Base-by-base conservation (phyloP, 92 coral and sea anemone species). In the Scolanthus callimorphus region DNA sequence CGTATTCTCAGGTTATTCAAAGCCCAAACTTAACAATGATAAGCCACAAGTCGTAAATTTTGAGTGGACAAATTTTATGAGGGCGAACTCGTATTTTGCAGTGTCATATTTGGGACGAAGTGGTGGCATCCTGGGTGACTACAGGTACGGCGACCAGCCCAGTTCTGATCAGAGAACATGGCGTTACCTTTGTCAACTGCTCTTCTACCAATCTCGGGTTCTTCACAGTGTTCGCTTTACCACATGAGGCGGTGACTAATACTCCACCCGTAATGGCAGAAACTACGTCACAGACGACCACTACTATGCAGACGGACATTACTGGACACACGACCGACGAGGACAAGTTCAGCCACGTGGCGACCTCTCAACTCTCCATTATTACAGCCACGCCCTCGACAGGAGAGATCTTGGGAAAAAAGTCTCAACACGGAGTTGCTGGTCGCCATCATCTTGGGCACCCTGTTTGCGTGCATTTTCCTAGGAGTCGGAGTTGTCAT, bases 51-150 rank as follows among this genome's bases (percentile, higher is more conserved):
- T n/a, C n/a, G n/a, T n/a, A n/a, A n/a, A n/a, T n/a, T n/a, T n/a
- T n/a, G n/a, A n/a, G n/a, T n/a, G n/a, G n/a, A n/a, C n/a, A n/a
- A n/a, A n/a, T n/a, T n/a, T n/a, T n/a, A n/a, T n/a, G n/a, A n/a
- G n/a, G n/a, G n/a, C n/a, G n/a, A n/a, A n/a, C n/a, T n/a, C n/a
- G 2, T 20, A 17, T 13, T 65, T 27, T 62, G 6, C 47, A 90
- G 97, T 90, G 97, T 49, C 71, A 81, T 20, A 39, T 41, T 12
- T 90, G 97, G 97, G 81, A 86, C 62, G 63, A 47, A 6, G 41
- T 50, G 9, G 20, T 69, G 1, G 52, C 69, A 15, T 63, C 76
- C 6, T 90, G 97, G 97, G 69, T 74, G 4, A 50, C 61, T 10
- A 66, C 74, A 31, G 86, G 61, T 11, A 62, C 78, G 29, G 29